Evolutionary conservation across 2,888 invertebrate genomes (phyloP).

Genomic region (Drosophila kuntzei): DNA sequence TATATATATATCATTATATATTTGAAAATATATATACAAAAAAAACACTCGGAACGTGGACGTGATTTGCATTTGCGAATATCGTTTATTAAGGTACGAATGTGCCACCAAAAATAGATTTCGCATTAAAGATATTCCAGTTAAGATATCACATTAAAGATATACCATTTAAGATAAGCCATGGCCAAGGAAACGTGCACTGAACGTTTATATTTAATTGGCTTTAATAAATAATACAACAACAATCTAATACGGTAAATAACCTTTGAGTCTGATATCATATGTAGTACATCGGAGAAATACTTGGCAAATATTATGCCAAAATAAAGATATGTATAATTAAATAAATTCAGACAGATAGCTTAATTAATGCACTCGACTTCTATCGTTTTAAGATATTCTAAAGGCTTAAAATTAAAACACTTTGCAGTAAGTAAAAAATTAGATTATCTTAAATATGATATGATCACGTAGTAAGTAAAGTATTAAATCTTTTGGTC

Average conservation of each 20-base stretch:
- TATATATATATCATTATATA: conserved; percentile 4
- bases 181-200: conserved; percentile 14
- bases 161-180: conserved; percentile 23
- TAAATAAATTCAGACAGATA: conserved; percentile 19
- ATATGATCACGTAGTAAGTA: neutral
- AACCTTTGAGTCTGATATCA: conserved; percentile 23
- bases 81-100: conserved; percentile 2
- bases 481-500: too few relatives aligned
- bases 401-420: conserved; percentile 14
- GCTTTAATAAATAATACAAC: conserved; percentile 8
- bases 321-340: conserved; percentile 5
- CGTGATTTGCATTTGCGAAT: conserved; percentile 38
- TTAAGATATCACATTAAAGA: conserved; percentile 29
- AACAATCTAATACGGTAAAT: conserved; percentile 4
- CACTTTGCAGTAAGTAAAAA: neutral
- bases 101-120: conserved; percentile 37
- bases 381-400: conserved; percentile 9
- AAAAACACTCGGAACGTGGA: conserved; percentile 7
- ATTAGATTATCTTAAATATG: neutral
- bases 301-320: neutral
- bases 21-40: neutral
- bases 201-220: conserved; percentile 28
- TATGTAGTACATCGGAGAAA: conserved; percentile 17
- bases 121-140: conserved; percentile 35
- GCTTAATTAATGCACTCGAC: conserved; percentile 13